Base-by-base conservation (phyloP, 2,797 vertebrate species). In the Syngnathus acus region DNA sequence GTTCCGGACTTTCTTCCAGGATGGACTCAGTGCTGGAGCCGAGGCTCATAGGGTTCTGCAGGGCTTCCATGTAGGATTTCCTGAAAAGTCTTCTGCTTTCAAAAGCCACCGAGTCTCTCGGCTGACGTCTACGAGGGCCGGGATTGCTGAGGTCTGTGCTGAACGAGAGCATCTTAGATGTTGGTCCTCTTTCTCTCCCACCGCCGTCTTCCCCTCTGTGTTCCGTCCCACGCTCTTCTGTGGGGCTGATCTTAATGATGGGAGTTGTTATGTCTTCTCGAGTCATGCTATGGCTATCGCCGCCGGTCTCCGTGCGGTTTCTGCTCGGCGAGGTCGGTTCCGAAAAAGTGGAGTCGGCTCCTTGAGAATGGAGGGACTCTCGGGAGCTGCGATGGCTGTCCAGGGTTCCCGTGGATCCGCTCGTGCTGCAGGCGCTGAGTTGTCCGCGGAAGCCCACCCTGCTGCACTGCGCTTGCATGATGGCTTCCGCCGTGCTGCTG, bases 11-110 rank as follows among this genome's bases (percentile, higher is more conserved):
- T 68, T 92, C 91, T 78, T 93, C 91, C 43, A 93, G 75, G 37
- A 93, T 92, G 51, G 91, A 93, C 77, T 94, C 92, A 1, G 93
- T 92, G 77, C 92, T 93, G n/a, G 92, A 92, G n/a, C 91, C 93
- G 0, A 94, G 81, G 65, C 87, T 91, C 93, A 95, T 93, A 10
- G 94, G 94, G 73, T 94, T 95, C 75, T 91, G 92, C 65, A 94
- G 78, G 8, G 94, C 93, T 78, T 94, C 93, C 90, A 94, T 92
- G 79, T 94, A 95, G 3, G 94, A 94, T 67, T 94, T 93, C 57
- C 93, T 87, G 76, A 94, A 94, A 73, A 94, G 87, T 37, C 92
- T 89, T 40, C 86, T 89, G 51, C 88, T 89, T 78, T 94, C 93
- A 54, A 91, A 89, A 8, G 84, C 65, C 2, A 76, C 73, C 0